Conservation (phyloP, 2,113 vertebrate species). For the Ardeotis arabs region DNA sequence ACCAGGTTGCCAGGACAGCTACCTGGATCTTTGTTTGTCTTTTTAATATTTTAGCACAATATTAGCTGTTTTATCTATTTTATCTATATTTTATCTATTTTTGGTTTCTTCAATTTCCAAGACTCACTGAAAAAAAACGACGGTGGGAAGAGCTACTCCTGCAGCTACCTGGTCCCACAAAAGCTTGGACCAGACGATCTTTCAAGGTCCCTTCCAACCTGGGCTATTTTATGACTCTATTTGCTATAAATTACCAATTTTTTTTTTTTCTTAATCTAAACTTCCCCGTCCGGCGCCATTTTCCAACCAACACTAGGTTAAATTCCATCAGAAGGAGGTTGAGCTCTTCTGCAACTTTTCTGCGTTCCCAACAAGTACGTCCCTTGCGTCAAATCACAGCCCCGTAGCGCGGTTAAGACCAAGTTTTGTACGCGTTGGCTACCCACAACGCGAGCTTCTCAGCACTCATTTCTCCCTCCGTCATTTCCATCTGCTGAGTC, state of each 20-base stretch:
- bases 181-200: too few species aligned
- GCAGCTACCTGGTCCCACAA: too few species aligned
- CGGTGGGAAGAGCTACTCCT: too few species aligned
- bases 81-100: too few species aligned
- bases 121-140: too few species aligned
- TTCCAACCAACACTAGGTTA: background rate
- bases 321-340: background rate
- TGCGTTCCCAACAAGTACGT: background rate
- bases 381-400: background rate
- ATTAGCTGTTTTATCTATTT: too few species aligned
- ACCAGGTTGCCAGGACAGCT: too few species aligned
- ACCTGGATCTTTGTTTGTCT: too few species aligned
- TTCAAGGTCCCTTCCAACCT: too few species aligned
- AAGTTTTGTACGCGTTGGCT: background rate
- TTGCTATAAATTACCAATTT: accelerated
- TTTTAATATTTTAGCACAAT: too few species aligned
- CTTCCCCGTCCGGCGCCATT: accelerated
- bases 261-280: background rate
- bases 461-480: background rate
- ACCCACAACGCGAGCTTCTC: background rate
- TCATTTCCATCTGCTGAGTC: background rate
- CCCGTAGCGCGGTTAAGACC: accelerated
- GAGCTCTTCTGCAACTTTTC: background rate
- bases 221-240: too few species aligned
- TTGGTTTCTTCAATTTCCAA: too few species aligned